Evolutionary conservation across 1,140 invertebrate genomes (phyloP).

Genomic region (Aphelinus atriplicis): DNA sequence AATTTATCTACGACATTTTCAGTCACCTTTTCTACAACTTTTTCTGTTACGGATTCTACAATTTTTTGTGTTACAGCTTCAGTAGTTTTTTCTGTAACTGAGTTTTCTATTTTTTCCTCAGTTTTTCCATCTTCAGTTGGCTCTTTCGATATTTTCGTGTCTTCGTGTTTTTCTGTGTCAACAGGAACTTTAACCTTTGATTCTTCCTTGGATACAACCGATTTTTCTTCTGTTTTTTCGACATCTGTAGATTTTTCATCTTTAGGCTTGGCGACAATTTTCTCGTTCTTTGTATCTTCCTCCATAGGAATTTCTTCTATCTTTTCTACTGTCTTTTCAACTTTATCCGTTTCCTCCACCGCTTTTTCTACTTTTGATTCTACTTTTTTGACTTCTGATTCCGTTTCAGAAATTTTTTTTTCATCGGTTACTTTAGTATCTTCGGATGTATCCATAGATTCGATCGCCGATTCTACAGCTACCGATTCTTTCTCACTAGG

Average conservation of each 20-base stretch:
- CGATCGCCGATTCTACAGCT: conserved; percentile 36
- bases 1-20: conserved; percentile 27
- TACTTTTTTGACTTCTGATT: conserved; percentile 19
- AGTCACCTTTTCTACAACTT: conserved; percentile 35
- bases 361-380: conserved; percentile 28
- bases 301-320: conserved; percentile 40
- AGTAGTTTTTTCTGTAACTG: conserved; percentile 9
- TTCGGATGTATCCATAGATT: conserved; percentile 57
- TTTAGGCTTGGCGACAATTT: conserved; percentile 24
- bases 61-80: background rate
- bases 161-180: conserved; percentile 1
- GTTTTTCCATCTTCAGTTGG: background rate
- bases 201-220: conserved; percentile 19
- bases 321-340: conserved; percentile 28
- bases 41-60: conserved; percentile 27
- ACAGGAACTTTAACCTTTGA: background rate
- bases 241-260: conserved; percentile 39
- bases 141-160: conserved; percentile 32
- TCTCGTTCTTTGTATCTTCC: conserved; percentile 15
- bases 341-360: background rate
- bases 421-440: conserved; percentile 46
- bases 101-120: background rate
- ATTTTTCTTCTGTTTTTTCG: conserved; percentile 21
- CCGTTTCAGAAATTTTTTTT: conserved; percentile 36
- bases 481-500: conserved; percentile 8